phyloP scores from a whole-genome alignment of 1,140 invertebrate species.

The Metaphire vulgaris region DNA sequence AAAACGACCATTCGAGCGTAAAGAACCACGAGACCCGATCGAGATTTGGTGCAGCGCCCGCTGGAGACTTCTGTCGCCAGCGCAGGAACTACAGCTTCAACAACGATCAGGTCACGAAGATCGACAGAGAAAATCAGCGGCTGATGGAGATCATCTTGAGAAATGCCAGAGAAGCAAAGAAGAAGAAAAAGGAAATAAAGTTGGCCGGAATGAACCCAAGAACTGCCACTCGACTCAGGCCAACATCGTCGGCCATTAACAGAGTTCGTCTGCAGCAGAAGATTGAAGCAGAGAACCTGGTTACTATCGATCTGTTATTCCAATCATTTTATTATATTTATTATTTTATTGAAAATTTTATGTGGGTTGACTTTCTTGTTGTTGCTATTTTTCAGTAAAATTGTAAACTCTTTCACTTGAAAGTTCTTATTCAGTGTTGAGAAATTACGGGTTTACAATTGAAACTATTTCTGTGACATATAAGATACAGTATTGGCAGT shows the following conservation, averaged over 20 bases:
- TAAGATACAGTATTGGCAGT: too few species aligned
- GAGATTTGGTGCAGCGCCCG: conserved; percentile 32
- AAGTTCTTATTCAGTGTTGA: too few species aligned
- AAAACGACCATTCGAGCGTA: conserved; percentile 38
- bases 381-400: too few species aligned
- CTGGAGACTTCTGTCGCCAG: background rate
- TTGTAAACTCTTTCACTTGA: too few species aligned
- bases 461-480: too few species aligned
- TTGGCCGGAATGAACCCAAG: background rate
- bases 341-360: too few species aligned
- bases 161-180: conserved; percentile 26
- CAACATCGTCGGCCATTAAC: conserved; percentile 49
- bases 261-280: conserved; percentile 49
- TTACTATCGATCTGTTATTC: conserved; percentile 34
- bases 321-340: background rate
- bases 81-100: conserved; percentile 41
- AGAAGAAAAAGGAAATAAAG: conserved; percentile 24
- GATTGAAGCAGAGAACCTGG: conserved; percentile 54
- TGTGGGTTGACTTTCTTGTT: too few species aligned
- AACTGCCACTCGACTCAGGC: conserved; percentile 30
- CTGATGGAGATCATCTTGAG: conserved; percentile 44
- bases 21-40: conserved; percentile 35
- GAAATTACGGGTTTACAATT: too few species aligned
- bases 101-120: conserved; percentile 36
- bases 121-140: conserved; percentile 48